A percentile compares a stretch with the other conserved stretches of the same genome.
phyloP scores from a whole-genome alignment of 1,140 invertebrate genomes.

The Bombus waltoni region DNA sequence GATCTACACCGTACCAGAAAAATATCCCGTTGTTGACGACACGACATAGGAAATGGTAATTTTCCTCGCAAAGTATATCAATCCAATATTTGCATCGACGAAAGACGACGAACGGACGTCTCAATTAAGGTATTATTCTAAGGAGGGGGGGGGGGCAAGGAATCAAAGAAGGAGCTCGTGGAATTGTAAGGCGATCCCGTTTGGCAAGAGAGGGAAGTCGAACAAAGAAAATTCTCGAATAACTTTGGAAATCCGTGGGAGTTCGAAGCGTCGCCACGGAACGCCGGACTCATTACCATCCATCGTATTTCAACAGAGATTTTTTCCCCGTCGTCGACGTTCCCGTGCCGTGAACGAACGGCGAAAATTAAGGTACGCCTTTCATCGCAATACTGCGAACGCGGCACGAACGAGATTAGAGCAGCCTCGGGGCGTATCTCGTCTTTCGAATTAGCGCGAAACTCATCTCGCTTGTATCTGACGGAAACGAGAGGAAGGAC shows the following conservation, averaged over 20 bases:
- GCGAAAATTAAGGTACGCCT: constrained; percentile 62
- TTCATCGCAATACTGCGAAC: constrained; percentile 42
- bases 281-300: constrained; percentile 27
- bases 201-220: background rate
- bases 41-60: too few relatives aligned
- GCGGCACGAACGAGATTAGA: constrained; percentile 46
- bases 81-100: background rate
- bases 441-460: constrained; percentile 43
- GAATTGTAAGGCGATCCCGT: constrained; percentile 4
- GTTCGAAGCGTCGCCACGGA: constrained; percentile 43
- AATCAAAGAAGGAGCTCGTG: background rate
- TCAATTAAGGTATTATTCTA: constrained; percentile 25
- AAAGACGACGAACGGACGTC: background rate
- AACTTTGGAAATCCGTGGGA: constrained; percentile 37
- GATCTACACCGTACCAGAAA: too few relatives aligned
- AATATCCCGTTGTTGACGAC: too few relatives aligned
- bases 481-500: background rate
- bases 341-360: constrained; percentile 65
- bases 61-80: too few relatives aligned
- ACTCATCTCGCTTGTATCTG: constrained; percentile 25
- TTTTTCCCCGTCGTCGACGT: constrained; percentile 5
- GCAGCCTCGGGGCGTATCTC: constrained; percentile 15
- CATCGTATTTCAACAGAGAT: constrained; percentile 6
- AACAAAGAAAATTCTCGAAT: constrained; percentile 21
- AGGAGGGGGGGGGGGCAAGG: background rate